Evolutionary conservation across 2,797 vertebrate genomes (phyloP), one percentile per base, ranked within the genome.

Genomic region (Calcarius lapponicus): DNA sequence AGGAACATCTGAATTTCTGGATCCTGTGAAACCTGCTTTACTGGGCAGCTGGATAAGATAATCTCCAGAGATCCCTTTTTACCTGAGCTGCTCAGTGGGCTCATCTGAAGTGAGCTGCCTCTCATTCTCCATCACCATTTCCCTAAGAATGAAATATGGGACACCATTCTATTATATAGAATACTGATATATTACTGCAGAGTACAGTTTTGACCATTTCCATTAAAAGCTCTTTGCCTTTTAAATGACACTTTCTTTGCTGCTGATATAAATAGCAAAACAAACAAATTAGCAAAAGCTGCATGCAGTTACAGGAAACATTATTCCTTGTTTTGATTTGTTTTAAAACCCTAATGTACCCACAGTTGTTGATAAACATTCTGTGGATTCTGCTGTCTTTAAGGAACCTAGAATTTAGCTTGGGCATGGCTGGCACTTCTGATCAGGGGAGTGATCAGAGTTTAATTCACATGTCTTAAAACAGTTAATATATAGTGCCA

Each of bases 391-490:
- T 66, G 45, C 36, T 89, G 48, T 51, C 40, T 92, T 76, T 88
- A 90, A 90, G 61, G 32, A 91, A 56, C 22, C 20, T 84, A 38
- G 73, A 88, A 66, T 76, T 56, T 61, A 73, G 17, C 31, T 18
- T 22, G 22, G 19, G 31, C 12, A 58, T 32, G 28, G 8, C 28
- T 72, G 71, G 12, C 20, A 43, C 54, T 83, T 89, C 72, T 74
- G 85, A 92, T 92, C 88, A 93, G 36, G 34, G 20, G 6, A 54
- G 78, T 69, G 70, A 66, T 91, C 85, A 95, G 73, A 82, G 80
- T 86, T 94, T 88, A 82, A 95, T 91, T 93, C 50, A 8, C 50
- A 42, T 88, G 32, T 71, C 43, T 91, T 91, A 84, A 83, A 86
- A 28, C 13, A 84, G 67, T 86, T 88, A 87, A 92, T 93, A 60